phyloP scores from a whole-genome alignment of 2,888 invertebrate genomes.

The Elegia similella region DNA sequence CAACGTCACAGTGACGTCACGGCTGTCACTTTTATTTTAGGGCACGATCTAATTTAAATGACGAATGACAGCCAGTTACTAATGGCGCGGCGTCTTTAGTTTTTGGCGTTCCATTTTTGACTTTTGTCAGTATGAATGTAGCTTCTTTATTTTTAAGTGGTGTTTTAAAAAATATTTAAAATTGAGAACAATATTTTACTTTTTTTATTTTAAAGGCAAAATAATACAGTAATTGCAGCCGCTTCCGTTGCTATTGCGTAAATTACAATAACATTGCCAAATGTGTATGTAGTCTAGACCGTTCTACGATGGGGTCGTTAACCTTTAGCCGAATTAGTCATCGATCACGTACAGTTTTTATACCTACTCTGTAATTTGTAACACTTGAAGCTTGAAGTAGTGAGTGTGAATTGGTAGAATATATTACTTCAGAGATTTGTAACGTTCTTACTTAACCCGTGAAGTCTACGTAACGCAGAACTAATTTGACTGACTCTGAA shows the following conservation, averaged over 20 bases:
- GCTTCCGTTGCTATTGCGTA: background rate
- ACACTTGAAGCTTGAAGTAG: background rate
- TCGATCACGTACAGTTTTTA: background rate
- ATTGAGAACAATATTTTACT: background rate
- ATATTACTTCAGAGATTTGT: background rate
- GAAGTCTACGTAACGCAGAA: too few species aligned
- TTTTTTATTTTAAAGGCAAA: background rate
- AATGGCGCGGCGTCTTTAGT: slow-evolving; percentile 22
- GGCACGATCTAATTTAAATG: slow-evolving; percentile 42
- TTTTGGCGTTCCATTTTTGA: slow-evolving; percentile 4
- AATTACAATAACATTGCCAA: slow-evolving; percentile 14
- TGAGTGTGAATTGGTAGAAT: background rate
- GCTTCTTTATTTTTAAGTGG: background rate
- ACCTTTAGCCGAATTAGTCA: slow-evolving; percentile 14
- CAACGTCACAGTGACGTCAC: slow-evolving; percentile 60
- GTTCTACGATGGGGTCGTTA: background rate
- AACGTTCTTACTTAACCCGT: too few species aligned
- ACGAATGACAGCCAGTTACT: slow-evolving; percentile 22
- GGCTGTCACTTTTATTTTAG: slow-evolving; percentile 69
- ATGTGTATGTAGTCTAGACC: background rate
- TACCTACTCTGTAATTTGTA: background rate
- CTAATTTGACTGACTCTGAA: too few species aligned
- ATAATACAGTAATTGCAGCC: background rate
- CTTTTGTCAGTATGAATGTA: background rate
- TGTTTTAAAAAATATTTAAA: background rate